Percentiles rank a stretch among this genome's conserved stretches.
Conservation (phyloP, 2,888 invertebrate species). For the Orthosia gothica region DNA sequence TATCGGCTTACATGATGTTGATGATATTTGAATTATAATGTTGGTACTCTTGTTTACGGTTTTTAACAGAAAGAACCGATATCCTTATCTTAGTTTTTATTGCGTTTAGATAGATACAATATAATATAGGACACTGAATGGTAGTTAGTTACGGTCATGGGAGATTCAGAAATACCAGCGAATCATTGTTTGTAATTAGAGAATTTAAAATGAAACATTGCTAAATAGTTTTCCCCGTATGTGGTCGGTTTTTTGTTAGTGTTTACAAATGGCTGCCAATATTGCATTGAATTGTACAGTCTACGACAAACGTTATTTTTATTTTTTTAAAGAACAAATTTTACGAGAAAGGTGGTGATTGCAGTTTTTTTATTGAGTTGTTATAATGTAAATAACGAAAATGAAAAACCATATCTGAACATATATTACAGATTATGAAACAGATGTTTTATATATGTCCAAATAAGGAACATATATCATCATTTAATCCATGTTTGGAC, state of each 20-base stretch:
- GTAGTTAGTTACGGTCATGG: background rate
- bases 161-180: conserved; percentile 6
- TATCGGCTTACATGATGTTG: too few relatives aligned
- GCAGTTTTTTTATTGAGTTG: too few relatives aligned
- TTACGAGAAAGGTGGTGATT: too few relatives aligned
- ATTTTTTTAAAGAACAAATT: background rate
- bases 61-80: background rate
- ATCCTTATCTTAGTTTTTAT: background rate
- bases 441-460: too few relatives aligned
- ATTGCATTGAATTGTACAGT: conserved; percentile 32
- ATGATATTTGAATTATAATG: too few relatives aligned
- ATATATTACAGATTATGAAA: too few relatives aligned
- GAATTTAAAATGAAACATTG: conserved; percentile 24
- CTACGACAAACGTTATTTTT: background rate
- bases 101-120: background rate
- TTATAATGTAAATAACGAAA: too few relatives aligned
- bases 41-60: background rate
- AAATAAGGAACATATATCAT: too few relatives aligned
- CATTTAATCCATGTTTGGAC: too few relatives aligned
- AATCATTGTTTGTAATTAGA: conserved; percentile 30
- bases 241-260: conserved; percentile 52
- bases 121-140: background rate
- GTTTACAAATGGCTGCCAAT: conserved; percentile 39
- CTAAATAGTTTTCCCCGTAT: background rate
- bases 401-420: too few relatives aligned